These are phyloP conservation scores for Myiopsitta monachus DNA, from an alignment of 2,113 vertebrate species.

Conservation along the genomic window DNA sequence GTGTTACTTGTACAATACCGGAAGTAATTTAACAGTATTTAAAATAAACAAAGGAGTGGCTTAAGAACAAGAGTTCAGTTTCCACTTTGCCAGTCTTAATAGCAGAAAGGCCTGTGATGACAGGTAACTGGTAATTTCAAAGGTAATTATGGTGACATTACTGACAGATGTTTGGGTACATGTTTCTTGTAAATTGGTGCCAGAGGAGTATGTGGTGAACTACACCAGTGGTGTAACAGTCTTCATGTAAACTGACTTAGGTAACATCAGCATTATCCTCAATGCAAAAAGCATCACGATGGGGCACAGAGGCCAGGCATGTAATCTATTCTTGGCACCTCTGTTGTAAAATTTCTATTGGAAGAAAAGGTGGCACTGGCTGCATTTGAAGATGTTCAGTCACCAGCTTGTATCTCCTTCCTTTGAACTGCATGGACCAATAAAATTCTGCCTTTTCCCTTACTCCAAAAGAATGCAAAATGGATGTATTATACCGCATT, in stretches of 20 bases:
- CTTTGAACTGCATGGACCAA: not conserved
- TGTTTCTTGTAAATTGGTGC: not conserved
- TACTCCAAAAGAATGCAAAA: not conserved
- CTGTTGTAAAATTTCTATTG: not conserved
- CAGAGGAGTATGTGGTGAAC: not conserved
- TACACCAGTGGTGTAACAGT: not conserved
- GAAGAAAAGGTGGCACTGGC: not conserved
- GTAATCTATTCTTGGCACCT: not conserved
- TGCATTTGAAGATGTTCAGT: not conserved
- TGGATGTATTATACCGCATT: not conserved
- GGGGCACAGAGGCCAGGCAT: not conserved
- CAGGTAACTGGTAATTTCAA: slow-evolving; percentile 23
- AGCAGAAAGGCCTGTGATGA: not conserved
- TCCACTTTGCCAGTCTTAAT: not conserved
- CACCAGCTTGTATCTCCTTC: not conserved
- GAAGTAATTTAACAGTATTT: not conserved
- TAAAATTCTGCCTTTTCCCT: not conserved
- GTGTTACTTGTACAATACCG: not conserved
- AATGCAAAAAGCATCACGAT: not conserved
- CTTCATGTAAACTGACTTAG: not conserved
- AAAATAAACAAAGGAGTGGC: not conserved
- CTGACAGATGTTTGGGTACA: not conserved
- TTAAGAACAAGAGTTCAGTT: not conserved
- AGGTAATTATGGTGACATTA: slow-evolving; percentile 11
- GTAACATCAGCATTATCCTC: not conserved